Conservation (phyloP, 2,113 vertebrate genomes). For the human (Homo sapiens) region GRCh38 chr2:45266501-45267000, state of each 20-base stretch:
- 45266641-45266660: neutral
- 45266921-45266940: too few species aligned
- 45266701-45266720: neutral
- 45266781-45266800: too few species aligned
- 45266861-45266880: too few species aligned
- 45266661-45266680: neutral
- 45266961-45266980: too few species aligned
- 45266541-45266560: neutral
- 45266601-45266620: neutral
- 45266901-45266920: too few species aligned
- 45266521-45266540: neutral
- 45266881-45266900: too few species aligned
- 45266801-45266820: too few species aligned
- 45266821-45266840: too few species aligned
- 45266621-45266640: neutral
- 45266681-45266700: neutral
- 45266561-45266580: neutral
- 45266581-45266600: neutral
- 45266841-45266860: too few species aligned
- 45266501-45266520: neutral
- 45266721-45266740: rapidly evolving
- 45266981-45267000: too few species aligned
- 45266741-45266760: neutral
- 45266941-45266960: too few species aligned
- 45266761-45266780: neutral